Evolutionary conservation across 2,797 vertebrate genomes (phyloP).

Genomic region (Ataeniobius toweri): DNA sequence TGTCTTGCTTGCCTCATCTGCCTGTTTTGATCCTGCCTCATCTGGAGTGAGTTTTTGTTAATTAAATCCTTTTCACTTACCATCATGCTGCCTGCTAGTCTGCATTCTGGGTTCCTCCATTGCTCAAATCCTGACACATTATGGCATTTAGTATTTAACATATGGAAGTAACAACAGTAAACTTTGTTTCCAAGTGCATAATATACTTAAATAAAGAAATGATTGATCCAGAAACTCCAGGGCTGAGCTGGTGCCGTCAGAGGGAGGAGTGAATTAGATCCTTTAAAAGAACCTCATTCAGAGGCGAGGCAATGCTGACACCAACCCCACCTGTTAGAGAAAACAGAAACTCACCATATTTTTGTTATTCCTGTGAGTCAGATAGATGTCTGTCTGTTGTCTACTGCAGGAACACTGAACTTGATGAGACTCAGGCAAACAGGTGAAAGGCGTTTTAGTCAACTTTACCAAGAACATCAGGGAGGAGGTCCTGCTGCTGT

Average conservation of each 20-base stretch:
- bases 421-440: conserved; percentile 37
- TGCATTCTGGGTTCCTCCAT: too few species aligned
- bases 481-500: conserved; percentile 16
- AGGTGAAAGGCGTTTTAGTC: conserved; percentile 56
- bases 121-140: too few species aligned
- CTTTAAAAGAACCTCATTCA: conserved; percentile 49
- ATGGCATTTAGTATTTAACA: neutral
- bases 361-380: conserved; percentile 68
- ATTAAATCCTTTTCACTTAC: too few species aligned
- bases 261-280: conserved; percentile 19
- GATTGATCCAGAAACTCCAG: conserved; percentile 20
- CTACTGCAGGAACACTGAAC: conserved; percentile 52
- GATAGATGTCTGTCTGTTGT: conserved; percentile 43
- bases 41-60: too few species aligned
- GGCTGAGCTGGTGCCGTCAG: conserved; percentile 8
- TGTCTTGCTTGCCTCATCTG: too few species aligned
- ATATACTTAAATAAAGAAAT: conserved; percentile 10
- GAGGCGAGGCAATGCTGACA: conserved; percentile 28
- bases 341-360: conserved; percentile 69
- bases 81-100: too few species aligned
- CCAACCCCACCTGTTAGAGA: conserved; percentile 50
- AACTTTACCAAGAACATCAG: conserved; percentile 38
- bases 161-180: too few species aligned
- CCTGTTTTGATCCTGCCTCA: too few species aligned
- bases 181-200: conserved; percentile 12